These are phyloP conservation scores for Amphipyra berbera DNA, from an alignment of 2,888 invertebrate species.

Conservation along the genomic window DNA sequence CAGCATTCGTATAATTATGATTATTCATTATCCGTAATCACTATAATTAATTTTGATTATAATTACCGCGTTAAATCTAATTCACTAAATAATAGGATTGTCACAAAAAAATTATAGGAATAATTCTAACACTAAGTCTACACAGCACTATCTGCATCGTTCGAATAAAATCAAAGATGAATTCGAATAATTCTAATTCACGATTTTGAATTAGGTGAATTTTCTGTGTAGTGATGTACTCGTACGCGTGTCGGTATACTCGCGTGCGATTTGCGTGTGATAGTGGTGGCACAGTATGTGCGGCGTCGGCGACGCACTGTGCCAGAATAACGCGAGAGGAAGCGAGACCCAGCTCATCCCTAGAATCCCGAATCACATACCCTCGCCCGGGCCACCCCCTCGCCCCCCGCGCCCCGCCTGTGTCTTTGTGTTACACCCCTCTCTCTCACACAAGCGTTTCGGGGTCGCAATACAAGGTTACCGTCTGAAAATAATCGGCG, in stretches of 20 bases:
- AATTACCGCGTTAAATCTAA: conserved; percentile 23
- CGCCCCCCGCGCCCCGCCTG: conserved; percentile 78
- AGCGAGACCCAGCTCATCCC: conserved; percentile 90
- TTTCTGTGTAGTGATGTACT: conserved; percentile 60
- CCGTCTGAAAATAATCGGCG: conserved; percentile 75
- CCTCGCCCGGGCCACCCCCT: conserved; percentile 84
- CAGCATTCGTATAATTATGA: conserved; percentile 65
- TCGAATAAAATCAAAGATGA: conserved; percentile 3
- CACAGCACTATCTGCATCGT: conserved; percentile 38
- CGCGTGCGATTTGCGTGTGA: conserved; percentile 67
- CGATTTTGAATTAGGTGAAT: conserved; percentile 52
- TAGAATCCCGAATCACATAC: conserved; percentile 89
- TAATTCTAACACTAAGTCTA: conserved; percentile 37
- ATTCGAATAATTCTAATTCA: conserved; percentile 51
- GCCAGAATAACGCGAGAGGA: conserved; percentile 87
- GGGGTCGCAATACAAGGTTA: conserved; percentile 79
- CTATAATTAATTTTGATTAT: conserved; percentile 22
- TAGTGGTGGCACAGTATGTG: conserved; percentile 74
- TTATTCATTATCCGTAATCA: conserved; percentile 52
- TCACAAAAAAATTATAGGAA: conserved; percentile 13
- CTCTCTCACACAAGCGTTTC: conserved; percentile 82
- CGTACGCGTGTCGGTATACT: conserved; percentile 59
- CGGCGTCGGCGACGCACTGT: conserved; percentile 84
- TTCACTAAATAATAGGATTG: conserved; percentile 36
- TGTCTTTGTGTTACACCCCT: conserved; percentile 84